These are phyloP conservation scores for Sarotherodon lohbergeri DNA, from an alignment of 2,113 vertebrate genomes.

Conservation along the genomic window DNA sequence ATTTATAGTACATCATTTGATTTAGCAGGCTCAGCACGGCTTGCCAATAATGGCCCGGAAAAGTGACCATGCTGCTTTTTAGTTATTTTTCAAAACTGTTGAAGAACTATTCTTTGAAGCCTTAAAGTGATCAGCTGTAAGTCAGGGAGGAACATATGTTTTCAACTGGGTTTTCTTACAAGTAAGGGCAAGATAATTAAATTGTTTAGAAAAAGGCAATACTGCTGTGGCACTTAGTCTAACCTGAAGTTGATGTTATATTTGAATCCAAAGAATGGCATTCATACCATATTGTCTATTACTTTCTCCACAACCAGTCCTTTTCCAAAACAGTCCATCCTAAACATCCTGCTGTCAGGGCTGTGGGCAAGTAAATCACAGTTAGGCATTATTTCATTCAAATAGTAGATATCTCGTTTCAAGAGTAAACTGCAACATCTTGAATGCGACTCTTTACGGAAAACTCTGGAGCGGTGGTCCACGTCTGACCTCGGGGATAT, in stretches of 20 bases:
- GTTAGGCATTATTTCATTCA: background rate
- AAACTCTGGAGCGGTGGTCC: slow-evolving; percentile 18
- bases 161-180: slow-evolving; percentile 2
- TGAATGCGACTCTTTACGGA: slow-evolving; percentile 20
- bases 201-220: background rate
- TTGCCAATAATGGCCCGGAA: background rate
- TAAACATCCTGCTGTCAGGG: background rate
- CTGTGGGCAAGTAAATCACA: background rate
- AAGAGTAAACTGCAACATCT: slow-evolving; percentile 36
- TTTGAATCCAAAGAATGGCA: background rate
- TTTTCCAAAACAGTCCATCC: background rate
- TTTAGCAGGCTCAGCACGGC: background rate
- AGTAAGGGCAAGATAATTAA: background rate
- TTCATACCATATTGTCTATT: background rate
- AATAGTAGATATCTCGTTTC: slow-evolving; percentile 20
- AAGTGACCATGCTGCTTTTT: slow-evolving; percentile 8
- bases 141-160: background rate
- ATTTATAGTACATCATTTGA: slow-evolving; percentile 25
- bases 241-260: background rate
- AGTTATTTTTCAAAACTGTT: slow-evolving; percentile 8
- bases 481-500: slow-evolving; percentile 50
- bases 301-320: background rate
- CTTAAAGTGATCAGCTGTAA: slow-evolving; percentile 34
- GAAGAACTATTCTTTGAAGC: slow-evolving; percentile 3
- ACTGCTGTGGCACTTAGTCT: background rate